Conservation (phyloP, 1,140 invertebrate genomes). For the Leptonema lineaticorne region DNA sequence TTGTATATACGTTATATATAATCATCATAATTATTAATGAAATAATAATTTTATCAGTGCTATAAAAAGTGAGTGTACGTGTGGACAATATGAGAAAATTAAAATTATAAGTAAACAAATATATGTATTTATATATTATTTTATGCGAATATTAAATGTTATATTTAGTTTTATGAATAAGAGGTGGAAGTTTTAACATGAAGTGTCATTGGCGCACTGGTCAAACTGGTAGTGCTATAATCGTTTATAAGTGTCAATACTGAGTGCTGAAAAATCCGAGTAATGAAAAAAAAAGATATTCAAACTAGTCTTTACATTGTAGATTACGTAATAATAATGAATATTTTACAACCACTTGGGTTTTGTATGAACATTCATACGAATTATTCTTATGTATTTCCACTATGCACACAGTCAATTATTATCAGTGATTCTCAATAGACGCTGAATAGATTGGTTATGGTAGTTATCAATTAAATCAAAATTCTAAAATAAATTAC, state of each 20-base stretch:
- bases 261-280: constrained; percentile 8
- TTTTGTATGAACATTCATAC: too few species aligned
- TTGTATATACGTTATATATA: neutral
- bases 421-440: too few species aligned
- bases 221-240: constrained; percentile 12
- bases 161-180: constrained; percentile 14
- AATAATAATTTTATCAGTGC: neutral
- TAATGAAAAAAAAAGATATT: constrained; percentile 1
- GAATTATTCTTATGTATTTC: too few species aligned
- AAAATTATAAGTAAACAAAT: neutral
- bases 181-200: constrained; percentile 14
- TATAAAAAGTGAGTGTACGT: neutral
- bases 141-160: neutral
- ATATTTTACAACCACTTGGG: neutral
- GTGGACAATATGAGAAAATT: neutral
- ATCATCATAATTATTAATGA: neutral
- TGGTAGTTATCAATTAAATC: too few species aligned
- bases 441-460: too few species aligned
- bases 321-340: constrained; percentile 1
- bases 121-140: too few species aligned
- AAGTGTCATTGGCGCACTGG: constrained; percentile 4
- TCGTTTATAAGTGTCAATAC: constrained; percentile 11
- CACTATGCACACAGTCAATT: too few species aligned
- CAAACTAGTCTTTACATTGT: constrained; percentile 16
- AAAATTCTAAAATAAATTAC: too few species aligned